These are phyloP conservation scores for Eupithecia abbreviata DNA, from an alignment of 2,888 invertebrate species.

Conservation along the genomic window DNA sequence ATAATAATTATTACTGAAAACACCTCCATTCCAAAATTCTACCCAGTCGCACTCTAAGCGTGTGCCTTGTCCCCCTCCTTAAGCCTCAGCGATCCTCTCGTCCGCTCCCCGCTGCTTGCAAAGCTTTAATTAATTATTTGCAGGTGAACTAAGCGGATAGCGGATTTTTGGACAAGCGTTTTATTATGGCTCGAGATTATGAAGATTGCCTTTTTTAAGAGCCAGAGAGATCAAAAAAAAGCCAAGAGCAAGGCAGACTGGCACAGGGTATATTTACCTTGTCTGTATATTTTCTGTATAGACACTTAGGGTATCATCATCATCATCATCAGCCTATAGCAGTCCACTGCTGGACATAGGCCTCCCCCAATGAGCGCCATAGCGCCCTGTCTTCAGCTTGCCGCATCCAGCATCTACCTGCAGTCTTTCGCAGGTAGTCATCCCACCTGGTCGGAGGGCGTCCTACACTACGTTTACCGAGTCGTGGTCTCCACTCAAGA, in stretches of 20 bases:
- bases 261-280: too few relatives aligned
- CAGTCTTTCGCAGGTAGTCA: too few relatives aligned
- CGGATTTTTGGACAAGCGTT: slow-evolving; percentile 23
- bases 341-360: too few relatives aligned
- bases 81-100: slow-evolving; percentile 45
- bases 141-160: slow-evolving; percentile 50
- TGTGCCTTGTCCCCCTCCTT: slow-evolving; percentile 25
- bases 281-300: too few relatives aligned
- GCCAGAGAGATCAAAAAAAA: not conserved
- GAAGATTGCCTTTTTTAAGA: slow-evolving; percentile 6
- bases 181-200: slow-evolving; percentile 5
- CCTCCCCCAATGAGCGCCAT: too few relatives aligned
- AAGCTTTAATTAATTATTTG: slow-evolving; percentile 62
- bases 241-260: not conserved
- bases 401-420: too few relatives aligned
- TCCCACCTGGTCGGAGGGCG: too few relatives aligned
- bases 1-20: not conserved
- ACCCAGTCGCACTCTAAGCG: slow-evolving; percentile 11
- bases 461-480: too few relatives aligned
- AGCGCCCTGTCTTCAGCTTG: too few relatives aligned
- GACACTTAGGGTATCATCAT: too few relatives aligned
- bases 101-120: slow-evolving; percentile 49
- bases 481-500: too few relatives aligned
- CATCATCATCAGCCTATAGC: too few relatives aligned
- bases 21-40: not conserved